phyloP scores from a whole-genome alignment of 2,113 vertebrate genomes.

The Rafetus swinhoei region DNA sequence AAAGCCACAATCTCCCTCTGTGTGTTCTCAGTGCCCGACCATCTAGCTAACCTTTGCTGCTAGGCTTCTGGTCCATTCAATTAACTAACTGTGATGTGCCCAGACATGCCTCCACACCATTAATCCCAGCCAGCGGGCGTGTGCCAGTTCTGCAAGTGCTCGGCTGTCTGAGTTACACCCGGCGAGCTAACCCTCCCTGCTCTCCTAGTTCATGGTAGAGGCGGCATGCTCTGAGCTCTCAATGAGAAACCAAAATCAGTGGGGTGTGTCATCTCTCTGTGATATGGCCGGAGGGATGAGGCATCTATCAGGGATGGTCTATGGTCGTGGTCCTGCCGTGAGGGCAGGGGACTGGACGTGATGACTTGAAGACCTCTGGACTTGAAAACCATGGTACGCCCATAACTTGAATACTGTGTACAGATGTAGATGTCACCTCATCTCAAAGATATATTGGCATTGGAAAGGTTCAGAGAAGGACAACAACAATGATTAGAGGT shows the following conservation, averaged over 20 bases:
- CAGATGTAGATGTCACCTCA: too few species aligned
- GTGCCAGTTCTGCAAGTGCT: neutral
- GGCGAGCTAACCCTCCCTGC: neutral
- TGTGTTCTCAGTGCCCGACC: neutral
- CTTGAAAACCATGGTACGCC: too few species aligned
- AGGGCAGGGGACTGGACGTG: too few species aligned
- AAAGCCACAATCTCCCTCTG: neutral
- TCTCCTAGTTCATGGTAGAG: neutral
- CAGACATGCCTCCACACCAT: neutral
- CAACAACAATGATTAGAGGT: too few species aligned
- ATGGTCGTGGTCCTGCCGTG: too few species aligned
- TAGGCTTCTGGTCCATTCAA: neutral
- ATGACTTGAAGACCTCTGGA: too few species aligned
- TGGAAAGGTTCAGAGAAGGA: too few species aligned
- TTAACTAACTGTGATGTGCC: neutral
- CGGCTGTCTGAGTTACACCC: neutral
- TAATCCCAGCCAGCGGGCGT: neutral
- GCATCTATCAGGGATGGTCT: too few species aligned
- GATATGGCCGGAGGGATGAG: too few species aligned
- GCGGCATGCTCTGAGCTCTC: neutral
- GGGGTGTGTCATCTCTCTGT: neutral
- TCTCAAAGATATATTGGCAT: too few species aligned
- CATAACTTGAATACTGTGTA: too few species aligned
- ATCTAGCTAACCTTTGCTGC: neutral
- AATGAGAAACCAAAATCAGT: neutral